phyloP scores from a whole-genome alignment of 2,797 vertebrate genomes.

The Anas flavirostris region DNA sequence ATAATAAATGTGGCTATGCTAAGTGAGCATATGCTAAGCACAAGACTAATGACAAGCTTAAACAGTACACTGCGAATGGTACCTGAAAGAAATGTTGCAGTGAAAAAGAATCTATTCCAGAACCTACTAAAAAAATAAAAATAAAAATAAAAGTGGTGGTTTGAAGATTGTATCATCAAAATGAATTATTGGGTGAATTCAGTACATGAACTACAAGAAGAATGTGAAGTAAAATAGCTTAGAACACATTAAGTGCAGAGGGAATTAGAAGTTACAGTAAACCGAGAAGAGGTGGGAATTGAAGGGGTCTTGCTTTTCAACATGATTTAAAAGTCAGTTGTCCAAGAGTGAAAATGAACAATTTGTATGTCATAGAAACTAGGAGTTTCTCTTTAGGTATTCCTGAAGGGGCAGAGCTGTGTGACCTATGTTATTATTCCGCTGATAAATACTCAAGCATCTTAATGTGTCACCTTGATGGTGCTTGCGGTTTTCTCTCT shows the following conservation, averaged over 20 bases:
- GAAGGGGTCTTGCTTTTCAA: slow-evolving; percentile 1
- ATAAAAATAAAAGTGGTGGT: slow-evolving; percentile 22
- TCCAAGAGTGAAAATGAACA: background rate
- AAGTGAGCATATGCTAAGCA: slow-evolving; percentile 59
- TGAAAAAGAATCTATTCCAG: slow-evolving; percentile 43
- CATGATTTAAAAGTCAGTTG: slow-evolving; percentile 15
- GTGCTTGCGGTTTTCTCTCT: background rate
- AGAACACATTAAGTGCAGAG: slow-evolving; percentile 2
- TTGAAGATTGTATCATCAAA: slow-evolving; percentile 62
- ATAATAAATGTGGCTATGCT: slow-evolving; percentile 58
- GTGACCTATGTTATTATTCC: background rate
- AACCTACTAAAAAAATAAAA: slow-evolving; percentile 1
- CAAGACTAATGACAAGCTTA: slow-evolving; percentile 58
- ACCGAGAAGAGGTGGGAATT: slow-evolving; percentile 1
- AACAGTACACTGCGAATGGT: slow-evolving; percentile 21
- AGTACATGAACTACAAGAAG: slow-evolving; percentile 11
- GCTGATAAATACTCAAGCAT: background rate
- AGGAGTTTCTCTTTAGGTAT: background rate
- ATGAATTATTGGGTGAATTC: slow-evolving; percentile 68
- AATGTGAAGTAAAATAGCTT: slow-evolving; percentile 56
- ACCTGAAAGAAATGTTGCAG: slow-evolving; percentile 62
- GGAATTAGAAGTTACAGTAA: slow-evolving; percentile 25
- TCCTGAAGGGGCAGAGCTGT: background rate
- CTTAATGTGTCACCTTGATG: slow-evolving; percentile 7
- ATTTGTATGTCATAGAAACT: background rate